Percentiles rank a stretch among this genome's conserved stretches.
Evolutionary conservation across 2,888 invertebrate genomes (phyloP).

Genomic region (Cephus nigrinus): DNA sequence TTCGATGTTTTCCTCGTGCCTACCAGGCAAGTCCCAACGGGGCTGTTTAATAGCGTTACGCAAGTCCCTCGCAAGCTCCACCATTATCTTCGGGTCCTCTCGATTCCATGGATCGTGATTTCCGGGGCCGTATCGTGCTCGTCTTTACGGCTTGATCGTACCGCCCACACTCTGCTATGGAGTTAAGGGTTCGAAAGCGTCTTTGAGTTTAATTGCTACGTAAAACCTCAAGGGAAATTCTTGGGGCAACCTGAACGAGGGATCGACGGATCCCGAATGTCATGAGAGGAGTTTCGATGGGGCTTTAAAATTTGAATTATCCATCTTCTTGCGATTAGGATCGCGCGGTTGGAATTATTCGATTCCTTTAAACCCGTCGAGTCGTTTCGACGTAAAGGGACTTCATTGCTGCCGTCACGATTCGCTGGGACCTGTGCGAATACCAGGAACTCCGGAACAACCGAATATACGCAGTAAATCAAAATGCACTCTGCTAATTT

Average conservation of each 20-base stretch:
- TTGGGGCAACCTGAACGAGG: not conserved
- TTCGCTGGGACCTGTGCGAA: not conserved
- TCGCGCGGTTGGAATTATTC: not conserved
- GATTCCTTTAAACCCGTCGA: not conserved
- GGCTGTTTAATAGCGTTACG: not conserved
- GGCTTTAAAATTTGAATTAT: not conserved
- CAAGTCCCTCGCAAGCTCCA: not conserved
- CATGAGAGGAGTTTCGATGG: not conserved
- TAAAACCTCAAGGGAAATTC: not conserved
- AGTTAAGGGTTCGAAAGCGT: not conserved
- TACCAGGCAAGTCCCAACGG: not conserved
- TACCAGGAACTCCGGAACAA: not conserved
- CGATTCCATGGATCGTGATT: not conserved
- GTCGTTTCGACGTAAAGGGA: not conserved
- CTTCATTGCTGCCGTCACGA: not conserved
- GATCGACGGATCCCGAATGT: not conserved
- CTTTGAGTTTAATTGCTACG: conserved; percentile 1
- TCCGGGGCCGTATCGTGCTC: conserved; percentile 11
- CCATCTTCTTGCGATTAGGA: not conserved
- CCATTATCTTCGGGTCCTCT: not conserved
- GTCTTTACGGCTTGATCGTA: conserved; percentile 1
- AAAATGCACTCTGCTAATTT: not conserved
- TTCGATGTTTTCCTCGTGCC: not conserved
- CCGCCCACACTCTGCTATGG: not conserved
- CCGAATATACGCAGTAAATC: not conserved